Conservation (phyloP, 2,888 invertebrate genomes). For the Tenthredo amoena region DNA sequence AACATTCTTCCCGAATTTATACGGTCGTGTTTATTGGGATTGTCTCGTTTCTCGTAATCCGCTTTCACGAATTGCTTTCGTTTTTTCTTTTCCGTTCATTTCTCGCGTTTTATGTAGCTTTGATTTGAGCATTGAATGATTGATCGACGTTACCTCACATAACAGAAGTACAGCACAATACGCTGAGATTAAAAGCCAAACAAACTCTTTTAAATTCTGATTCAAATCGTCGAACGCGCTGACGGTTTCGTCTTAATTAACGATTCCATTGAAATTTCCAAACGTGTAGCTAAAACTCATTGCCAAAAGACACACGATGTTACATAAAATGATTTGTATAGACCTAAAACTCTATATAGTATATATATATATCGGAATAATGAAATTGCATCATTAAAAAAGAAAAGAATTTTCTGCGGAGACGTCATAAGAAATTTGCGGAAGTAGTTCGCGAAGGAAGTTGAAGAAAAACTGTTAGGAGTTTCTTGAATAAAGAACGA, state of each 20-base stretch:
- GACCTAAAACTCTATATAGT: not conserved
- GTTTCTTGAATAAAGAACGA: constrained; percentile 2
- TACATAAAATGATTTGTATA: not conserved
- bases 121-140: not conserved
- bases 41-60: not conserved
- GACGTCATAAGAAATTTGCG: not conserved
- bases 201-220: not conserved
- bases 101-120: not conserved
- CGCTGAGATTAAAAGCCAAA: not conserved
- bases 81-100: not conserved
- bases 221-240: not conserved
- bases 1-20: too few species aligned
- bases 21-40: not conserved
- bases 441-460: not conserved
- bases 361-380: not conserved
- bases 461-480: not conserved
- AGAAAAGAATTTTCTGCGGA: not conserved
- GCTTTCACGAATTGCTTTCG: not conserved
- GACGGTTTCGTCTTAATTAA: not conserved
- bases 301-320: not conserved
- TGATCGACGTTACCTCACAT: not conserved
- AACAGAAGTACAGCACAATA: not conserved
- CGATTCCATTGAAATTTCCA: not conserved
- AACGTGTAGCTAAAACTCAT: not conserved
- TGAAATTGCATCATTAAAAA: not conserved